Evolutionary conservation across 2,888 invertebrate genomes (phyloP), one percentile per base, ranked within the genome.

Genomic region (Marronus borbonicus): DNA sequence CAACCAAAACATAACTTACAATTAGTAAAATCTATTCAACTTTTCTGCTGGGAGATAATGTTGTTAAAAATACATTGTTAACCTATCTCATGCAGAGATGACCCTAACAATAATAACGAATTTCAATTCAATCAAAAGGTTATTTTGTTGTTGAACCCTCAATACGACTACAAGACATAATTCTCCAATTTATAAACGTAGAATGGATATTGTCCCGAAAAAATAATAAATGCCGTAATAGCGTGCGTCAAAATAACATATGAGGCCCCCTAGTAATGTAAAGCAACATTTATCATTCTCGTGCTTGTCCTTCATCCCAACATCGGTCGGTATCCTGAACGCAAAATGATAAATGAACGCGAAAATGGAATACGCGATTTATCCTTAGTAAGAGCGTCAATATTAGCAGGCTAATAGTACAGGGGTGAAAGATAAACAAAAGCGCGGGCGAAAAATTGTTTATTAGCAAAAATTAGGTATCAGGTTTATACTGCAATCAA

Each of bases 201-300:
- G 1, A 44, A 44, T 8, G 44, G 12, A 44, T 17, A 39, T 65
- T 39, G 17, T 44, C 44, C 44, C 2, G 36, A 65, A 65, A 36
- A 65, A 65, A 65, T 36, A 65, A 65, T 65, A 65, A 65, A 65
- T n/a, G 17, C 8, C 3, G n/a, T n/a, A 17, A 55, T n/a, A 17
- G 44, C 1, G 17, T 39, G 5, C 17, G 65, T 65, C 65, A 39
- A 36, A 17, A 65, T 36, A 65, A 65, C 65, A 65, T 36, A 65
- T 65, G 65, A 5, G 44, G 39, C 39, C 65, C 39, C 12, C 2
- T 65, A 17, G 17, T 65, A 65, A 65, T 65, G 65, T 39, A 36
- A 65, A 39, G 17, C 17, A 65, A 17, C 65, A 65, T 65, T 65
- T 65, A 65, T 65, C 65, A 65, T 65, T 39, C 10, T 65, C n/a